Evolutionary conservation across 2,797 vertebrate genomes (phyloP), one percentile per base, ranked within the genome.

Genomic region (Podarcis siculus): DNA sequence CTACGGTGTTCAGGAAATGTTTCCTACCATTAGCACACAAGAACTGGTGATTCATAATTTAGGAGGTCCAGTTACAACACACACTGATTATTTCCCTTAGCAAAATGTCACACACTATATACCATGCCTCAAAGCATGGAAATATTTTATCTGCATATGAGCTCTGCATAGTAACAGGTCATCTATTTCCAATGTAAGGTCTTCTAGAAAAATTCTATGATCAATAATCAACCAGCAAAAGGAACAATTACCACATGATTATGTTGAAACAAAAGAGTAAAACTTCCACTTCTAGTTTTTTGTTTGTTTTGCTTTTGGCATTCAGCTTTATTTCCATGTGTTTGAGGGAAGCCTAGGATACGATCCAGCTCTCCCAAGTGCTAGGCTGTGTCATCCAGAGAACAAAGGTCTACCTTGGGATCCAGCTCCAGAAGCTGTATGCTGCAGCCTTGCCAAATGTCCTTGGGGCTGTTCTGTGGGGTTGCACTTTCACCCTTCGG

Each of bases 271-370:
- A 27, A 15, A 61, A 35, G 23, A 37, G 78, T 39, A 39, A 81
- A 66, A 19, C 58, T 39, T 27, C 49, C 49, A 55, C 49, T 55
- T 55, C 49, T 55, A 55, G 13, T 15, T 55, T 55, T 55, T 15
- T 55, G 13, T 55, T 55, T 55, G 49, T 15, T 55, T 55, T 55
- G 49, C 15, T 55, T 55, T 30, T 75, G 55, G 37, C 80, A 42
- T 42, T 42, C 67, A 73, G 9, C 37, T 85, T 89, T 81, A 89
- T 85, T 89, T 85, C 58, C 25, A 72, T 21, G 9, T 32, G 19
- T 37, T 42, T 84, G 30, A 32, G 58, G 15, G 9, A 55, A 42
- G 58, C 42, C 55, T 8, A 49, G 2, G 17, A 37, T 49, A 27
- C 13, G 8, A 45, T 27, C 37, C 25, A 15, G 66, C 21, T 21